Evolutionary conservation across 2,888 invertebrate genomes (phyloP).

Genomic region (Portevinia maculata): DNA sequence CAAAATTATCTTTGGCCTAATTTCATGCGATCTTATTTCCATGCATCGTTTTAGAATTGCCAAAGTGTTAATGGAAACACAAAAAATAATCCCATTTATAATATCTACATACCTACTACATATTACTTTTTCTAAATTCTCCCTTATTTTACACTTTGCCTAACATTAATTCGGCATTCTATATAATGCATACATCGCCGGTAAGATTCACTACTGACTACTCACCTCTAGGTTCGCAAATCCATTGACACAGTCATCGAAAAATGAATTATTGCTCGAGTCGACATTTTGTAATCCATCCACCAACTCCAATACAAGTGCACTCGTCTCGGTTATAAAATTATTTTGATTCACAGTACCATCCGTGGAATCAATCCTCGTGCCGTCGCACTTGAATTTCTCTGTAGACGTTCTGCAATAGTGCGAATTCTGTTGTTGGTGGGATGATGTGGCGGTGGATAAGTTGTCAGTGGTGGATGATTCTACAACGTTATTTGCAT

Average conservation of each 20-base stretch:
- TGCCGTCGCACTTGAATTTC: slow-evolving; percentile 42
- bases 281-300: slow-evolving; percentile 61
- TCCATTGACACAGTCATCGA: slow-evolving; percentile 67
- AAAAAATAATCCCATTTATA: too few relatives aligned
- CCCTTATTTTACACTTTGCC: too few relatives aligned
- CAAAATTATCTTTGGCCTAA: too few relatives aligned
- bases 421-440: slow-evolving; percentile 63
- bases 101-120: too few relatives aligned
- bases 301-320: slow-evolving; percentile 35
- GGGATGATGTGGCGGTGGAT: slow-evolving; percentile 50
- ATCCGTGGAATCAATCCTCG: slow-evolving; percentile 23
- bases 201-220: too few relatives aligned
- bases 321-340: slow-evolving; percentile 46
- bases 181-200: too few relatives aligned
- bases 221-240: slow-evolving; percentile 71
- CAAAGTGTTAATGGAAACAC: too few relatives aligned
- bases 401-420: slow-evolving; percentile 54
- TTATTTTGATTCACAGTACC: slow-evolving; percentile 62
- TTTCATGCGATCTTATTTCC: too few relatives aligned
- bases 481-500: slow-evolving; percentile 53
- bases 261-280: slow-evolving; percentile 67
- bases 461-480: slow-evolving; percentile 38
- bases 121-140: too few relatives aligned
- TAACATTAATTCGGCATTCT: too few relatives aligned
- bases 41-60: too few relatives aligned